phyloP scores from a whole-genome alignment of 2,888 invertebrate genomes.

The Argyra leucocephala region DNA sequence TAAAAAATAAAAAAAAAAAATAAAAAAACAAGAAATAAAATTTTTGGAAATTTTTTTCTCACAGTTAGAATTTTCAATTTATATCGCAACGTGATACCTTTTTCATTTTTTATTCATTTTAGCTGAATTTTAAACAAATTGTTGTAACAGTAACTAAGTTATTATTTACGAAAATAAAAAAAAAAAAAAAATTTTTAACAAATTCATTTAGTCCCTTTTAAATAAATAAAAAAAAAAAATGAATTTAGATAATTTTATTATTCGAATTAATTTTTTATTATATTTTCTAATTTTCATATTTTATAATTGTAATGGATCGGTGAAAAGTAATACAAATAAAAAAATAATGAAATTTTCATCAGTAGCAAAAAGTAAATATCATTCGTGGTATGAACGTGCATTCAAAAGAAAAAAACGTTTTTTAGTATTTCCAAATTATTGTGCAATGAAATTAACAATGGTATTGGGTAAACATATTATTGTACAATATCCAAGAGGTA shows the following conservation, averaged over 20 bases:
- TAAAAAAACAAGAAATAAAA: too few species aligned
- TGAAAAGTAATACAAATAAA: background rate
- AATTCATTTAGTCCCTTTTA: too few species aligned
- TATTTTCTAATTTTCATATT: background rate
- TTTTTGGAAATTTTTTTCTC: too few species aligned
- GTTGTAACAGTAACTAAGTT: too few species aligned
- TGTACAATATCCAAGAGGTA: slow-evolving; percentile 30
- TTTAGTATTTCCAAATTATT: slow-evolving; percentile 34
- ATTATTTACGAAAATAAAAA: background rate
- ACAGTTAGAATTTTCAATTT: too few species aligned
- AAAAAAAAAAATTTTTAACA: too few species aligned
- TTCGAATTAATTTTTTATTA: background rate
- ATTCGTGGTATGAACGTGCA: slow-evolving; percentile 29
- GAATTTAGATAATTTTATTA: background rate
- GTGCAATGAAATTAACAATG: slow-evolving; percentile 34
- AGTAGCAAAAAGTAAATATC: slow-evolving; percentile 12
- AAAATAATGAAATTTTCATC: background rate
- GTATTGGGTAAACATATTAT: slow-evolving; percentile 31
- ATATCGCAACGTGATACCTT: too few species aligned
- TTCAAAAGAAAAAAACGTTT: slow-evolving; percentile 36
- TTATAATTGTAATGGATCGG: background rate
- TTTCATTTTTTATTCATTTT: too few species aligned
- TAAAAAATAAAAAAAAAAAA: too few species aligned
- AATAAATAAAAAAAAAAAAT: too few species aligned
- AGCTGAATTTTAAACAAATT: too few species aligned